Evolutionary conservation across 2,888 invertebrate genomes (phyloP), one percentile per base, ranked within the genome.

Genomic region (Tinea pellionella): DNA sequence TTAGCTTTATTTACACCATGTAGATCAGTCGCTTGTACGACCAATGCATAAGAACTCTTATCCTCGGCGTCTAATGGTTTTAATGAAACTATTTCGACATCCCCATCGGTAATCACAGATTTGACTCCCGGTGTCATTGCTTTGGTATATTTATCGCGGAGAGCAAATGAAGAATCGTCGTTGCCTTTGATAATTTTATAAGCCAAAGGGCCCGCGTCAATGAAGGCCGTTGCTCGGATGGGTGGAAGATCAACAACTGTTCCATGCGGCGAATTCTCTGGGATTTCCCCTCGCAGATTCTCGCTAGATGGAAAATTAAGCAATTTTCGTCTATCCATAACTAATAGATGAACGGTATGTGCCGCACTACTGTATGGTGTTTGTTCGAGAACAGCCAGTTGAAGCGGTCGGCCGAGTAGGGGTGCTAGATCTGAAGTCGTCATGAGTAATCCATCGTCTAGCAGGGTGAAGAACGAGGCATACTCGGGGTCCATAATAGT

Each of bases 371-470:
- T 90, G 75, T 94, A 95, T 3, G 93, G 92, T 57, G 93, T 91
- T 74, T 95, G 94, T 73, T 96, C 95, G 61, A 95, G 84, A 16
- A 96, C 92, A 60, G 95, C 90, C 61, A 96, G 89, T 73, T 94
- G 92, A 24, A 96, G 92, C 0, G 94, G 94, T 65, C 91, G 90
- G 75, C 96, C 93, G 62, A 95, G 91, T 63, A 96, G 83, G 12
- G 95, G 94, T 60, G 92, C 91, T 47, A 96, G 89, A 72, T 96
- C 95, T 42, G 94, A 92, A 24, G 95, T 96, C 55, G 96, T 96
- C 96, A 96, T 97, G 61, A 97, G 92, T 61, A 96, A 90, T 59
- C 96, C 96, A 77, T 96, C 94, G 65, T 93, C 92, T 61, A 96
- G 90, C 65, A 96, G 92, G 9, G 96, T 94, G 79, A 97, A 96